Percentiles rank a stretch among this genome's conserved stretches.
Conservation (phyloP, 1,140 invertebrate genomes). For the Dolichoris vasculosae region DNA sequence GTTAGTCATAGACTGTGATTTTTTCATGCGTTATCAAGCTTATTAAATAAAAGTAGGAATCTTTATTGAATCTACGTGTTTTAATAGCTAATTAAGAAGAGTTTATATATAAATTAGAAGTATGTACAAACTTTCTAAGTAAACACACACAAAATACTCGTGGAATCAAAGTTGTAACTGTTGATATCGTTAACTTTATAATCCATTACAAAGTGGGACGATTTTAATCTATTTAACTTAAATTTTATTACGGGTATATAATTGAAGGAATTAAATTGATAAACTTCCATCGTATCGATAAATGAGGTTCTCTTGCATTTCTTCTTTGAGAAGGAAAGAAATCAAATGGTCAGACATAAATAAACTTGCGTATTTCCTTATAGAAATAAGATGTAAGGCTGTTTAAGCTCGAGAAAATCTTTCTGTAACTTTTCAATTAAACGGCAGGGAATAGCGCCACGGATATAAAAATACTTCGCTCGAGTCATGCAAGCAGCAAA, state of each 20-base stretch:
- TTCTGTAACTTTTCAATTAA: not conserved
- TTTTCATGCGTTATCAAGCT: not conserved
- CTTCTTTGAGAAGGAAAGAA: no score
- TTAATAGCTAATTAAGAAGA: no score
- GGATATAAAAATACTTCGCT: not conserved
- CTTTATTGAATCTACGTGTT: no score
- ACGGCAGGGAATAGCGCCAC: not conserved
- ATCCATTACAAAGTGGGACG: not conserved
- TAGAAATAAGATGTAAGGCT: not conserved
- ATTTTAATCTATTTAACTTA: no score
- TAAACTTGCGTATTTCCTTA: not conserved
- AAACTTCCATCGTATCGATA: no score
- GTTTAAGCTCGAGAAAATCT: not conserved
- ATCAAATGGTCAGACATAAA: no score
- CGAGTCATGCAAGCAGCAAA: not conserved
- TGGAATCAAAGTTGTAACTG: not conserved
- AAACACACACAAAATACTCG: not conserved
- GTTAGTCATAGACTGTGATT: not conserved
- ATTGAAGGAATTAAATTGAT: no score
- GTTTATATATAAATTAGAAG: no score
- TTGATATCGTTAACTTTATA: not conserved
- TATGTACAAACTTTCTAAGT: not conserved
- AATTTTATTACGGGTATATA: no score
- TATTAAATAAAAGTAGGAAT: not conserved
- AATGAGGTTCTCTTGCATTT: no score